Percentiles rank a stretch among this genome's conserved stretches.
These are phyloP conservation scores for Drosophila athabasca DNA, from an alignment of 1,140 invertebrate species.

Conservation along the genomic window DNA sequence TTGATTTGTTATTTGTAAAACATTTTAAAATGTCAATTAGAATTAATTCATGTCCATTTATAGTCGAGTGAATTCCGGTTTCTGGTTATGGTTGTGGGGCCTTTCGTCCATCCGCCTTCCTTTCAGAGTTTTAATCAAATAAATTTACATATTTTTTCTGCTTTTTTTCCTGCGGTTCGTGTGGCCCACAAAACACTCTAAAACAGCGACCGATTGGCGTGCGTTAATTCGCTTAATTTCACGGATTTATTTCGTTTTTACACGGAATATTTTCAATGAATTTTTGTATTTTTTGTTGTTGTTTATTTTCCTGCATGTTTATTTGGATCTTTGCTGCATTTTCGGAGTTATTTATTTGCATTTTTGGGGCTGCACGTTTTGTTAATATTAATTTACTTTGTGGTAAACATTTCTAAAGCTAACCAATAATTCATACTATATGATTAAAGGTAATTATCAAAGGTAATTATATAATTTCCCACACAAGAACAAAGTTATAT, in stretches of 20 bases:
- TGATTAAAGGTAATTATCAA: neutral
- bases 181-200: neutral
- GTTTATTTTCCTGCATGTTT: neutral
- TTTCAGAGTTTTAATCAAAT: constrained; percentile 35
- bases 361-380: constrained; percentile 3
- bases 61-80: constrained; percentile 2
- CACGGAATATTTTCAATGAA: no score
- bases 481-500: neutral
- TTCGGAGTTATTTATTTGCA: constrained; percentile 15
- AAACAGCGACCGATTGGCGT: neutral
- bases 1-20: constrained; percentile 52
- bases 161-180: constrained; percentile 4
- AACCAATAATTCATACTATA: no score
- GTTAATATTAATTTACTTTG: constrained; percentile 22
- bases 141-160: constrained; percentile 29
- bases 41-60: constrained; percentile 48
- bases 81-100: neutral
- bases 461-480: constrained; percentile 39
- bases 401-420: constrained; percentile 3
- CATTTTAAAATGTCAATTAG: constrained; percentile 66
- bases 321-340: constrained; percentile 5
- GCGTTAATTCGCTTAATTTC: constrained; percentile 41
- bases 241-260: no score
- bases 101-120: no score
- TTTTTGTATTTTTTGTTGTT: constrained; percentile 9